Conservation (phyloP, 2,888 invertebrate genomes). For the Ischnura elegans region DNA sequence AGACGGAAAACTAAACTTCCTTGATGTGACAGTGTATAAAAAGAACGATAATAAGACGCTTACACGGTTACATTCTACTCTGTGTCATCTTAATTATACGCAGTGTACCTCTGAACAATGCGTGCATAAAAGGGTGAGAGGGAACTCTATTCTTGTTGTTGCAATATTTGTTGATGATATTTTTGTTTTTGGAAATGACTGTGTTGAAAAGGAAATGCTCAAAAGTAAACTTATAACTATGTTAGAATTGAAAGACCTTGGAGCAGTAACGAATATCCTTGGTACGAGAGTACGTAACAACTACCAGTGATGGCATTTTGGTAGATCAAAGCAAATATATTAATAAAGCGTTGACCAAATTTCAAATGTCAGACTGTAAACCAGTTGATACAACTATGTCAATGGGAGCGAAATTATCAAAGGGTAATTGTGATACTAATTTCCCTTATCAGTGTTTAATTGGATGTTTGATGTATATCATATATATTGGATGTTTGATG, state of each 20-base stretch:
- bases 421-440: background rate
- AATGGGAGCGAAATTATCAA: background rate
- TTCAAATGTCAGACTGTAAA: too few relatives aligned
- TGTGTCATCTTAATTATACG: background rate
- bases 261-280: background rate
- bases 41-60: too few relatives aligned
- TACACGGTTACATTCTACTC: too few relatives aligned
- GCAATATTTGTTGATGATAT: background rate
- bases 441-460: constrained; percentile 1
- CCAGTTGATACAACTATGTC: background rate
- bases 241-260: background rate
- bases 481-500: background rate
- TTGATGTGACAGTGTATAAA: too few relatives aligned
- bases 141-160: background rate
- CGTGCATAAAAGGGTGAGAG: background rate
- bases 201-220: background rate
- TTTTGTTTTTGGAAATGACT: background rate
- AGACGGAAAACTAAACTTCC: too few relatives aligned
- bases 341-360: background rate
- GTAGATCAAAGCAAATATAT: background rate
- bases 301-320: background rate
- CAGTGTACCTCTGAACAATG: background rate
- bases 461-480: background rate
- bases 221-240: background rate
- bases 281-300: background rate